Conservation (phyloP, 2,797 vertebrate species). For the Chiloscyllium punctatum region DNA sequence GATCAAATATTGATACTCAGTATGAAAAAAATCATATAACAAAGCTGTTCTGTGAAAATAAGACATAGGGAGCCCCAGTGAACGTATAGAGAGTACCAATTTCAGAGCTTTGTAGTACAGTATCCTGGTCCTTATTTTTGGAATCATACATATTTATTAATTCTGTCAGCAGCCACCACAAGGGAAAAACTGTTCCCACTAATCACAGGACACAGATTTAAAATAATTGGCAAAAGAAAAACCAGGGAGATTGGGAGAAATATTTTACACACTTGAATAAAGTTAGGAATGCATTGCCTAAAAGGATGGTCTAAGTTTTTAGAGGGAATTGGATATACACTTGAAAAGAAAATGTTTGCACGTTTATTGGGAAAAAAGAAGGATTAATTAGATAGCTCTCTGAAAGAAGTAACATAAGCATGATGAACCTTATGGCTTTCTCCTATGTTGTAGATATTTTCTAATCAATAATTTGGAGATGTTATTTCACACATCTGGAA, state of each 20-base stretch:
- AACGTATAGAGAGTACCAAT: background rate
- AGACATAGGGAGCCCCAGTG: background rate
- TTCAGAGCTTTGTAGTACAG: background rate
- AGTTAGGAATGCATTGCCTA: background rate
- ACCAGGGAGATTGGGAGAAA: background rate
- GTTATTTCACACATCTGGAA: too few relatives aligned
- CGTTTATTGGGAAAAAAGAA: background rate
- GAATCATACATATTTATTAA: background rate
- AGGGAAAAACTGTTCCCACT: background rate
- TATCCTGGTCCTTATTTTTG: background rate
- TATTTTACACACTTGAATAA: background rate
- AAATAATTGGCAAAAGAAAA: background rate
- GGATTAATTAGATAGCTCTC: background rate
- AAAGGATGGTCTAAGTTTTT: background rate
- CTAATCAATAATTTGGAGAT: too few relatives aligned
- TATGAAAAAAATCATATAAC: background rate
- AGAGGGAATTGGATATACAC: background rate
- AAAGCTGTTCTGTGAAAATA: background rate
- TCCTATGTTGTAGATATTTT: too few relatives aligned
- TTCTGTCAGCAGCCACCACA: background rate
- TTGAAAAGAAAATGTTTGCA: background rate
- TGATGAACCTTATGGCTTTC: background rate
- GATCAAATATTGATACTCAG: background rate
- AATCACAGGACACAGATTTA: background rate
- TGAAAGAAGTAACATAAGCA: background rate